These are phyloP conservation scores for Oscarella lobularis DNA, from an alignment of 37 sponge, comb jelly and placozoan genomes.

Conservation along the genomic window DNA sequence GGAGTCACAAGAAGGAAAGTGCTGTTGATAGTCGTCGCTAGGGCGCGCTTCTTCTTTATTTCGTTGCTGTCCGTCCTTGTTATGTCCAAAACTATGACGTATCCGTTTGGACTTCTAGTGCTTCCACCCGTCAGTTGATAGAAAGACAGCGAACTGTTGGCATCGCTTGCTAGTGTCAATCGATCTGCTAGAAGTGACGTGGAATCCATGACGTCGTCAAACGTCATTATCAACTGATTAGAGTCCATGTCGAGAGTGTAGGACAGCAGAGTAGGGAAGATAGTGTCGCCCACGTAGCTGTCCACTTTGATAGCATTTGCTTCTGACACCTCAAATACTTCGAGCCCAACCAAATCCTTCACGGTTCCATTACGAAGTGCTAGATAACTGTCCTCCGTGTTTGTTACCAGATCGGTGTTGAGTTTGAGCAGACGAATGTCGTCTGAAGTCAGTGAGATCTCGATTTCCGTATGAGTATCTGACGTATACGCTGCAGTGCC, in stretches of 20 bases:
- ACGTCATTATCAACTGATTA: constrained; percentile 37
- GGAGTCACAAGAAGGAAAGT: constrained; percentile 41
- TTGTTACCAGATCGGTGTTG: constrained; percentile 25
- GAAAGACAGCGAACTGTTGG: constrained; percentile 28
- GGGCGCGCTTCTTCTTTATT: constrained; percentile 5
- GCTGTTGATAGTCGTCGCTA: constrained; percentile 13
- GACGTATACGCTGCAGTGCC: constrained; percentile 1
- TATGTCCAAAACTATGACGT: background rate
- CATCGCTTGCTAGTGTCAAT: constrained; percentile 21
- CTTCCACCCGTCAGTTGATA: constrained; percentile 40
- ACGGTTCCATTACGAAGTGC: constrained; percentile 31
- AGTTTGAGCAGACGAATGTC: constrained; percentile 51
- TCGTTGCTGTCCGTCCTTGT: constrained; percentile 6
- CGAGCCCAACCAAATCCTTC: constrained; percentile 30
- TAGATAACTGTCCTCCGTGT: constrained; percentile 22
- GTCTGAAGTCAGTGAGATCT: constrained; percentile 39
- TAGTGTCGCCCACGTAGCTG: constrained; percentile 32
- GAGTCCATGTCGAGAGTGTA: constrained; percentile 58
- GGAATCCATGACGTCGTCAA: constrained; percentile 77
- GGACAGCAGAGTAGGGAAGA: constrained; percentile 16
- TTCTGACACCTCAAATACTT: constrained; percentile 6
- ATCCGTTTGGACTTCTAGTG: constrained; percentile 24
- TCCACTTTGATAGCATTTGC: constrained; percentile 17
- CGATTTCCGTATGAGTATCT: constrained; percentile 3
- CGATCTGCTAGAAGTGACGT: constrained; percentile 24